Evolutionary conservation across 1,140 invertebrate species (phyloP).

Genomic region (Xylocopa sonorina): DNA sequence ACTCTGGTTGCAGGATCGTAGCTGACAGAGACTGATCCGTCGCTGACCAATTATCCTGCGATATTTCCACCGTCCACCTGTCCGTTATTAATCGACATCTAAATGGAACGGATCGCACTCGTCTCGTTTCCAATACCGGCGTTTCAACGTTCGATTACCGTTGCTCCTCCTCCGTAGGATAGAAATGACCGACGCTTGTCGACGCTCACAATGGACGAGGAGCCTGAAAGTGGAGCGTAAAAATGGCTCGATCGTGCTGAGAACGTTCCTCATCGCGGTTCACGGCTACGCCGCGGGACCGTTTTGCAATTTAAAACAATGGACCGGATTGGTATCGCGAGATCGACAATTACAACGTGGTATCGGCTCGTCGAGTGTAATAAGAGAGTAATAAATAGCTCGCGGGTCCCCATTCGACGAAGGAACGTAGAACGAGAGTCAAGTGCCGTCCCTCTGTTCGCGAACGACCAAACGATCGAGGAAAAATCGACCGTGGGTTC

Average conservation of each 20-base stretch:
- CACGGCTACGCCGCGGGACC: background rate
- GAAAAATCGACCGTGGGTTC: no score
- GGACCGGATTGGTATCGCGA: constrained; percentile 2
- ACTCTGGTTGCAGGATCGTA: no score
- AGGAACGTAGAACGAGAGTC: no score
- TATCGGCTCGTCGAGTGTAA: background rate
- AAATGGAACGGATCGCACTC: no score
- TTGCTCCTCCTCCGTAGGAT: no score
- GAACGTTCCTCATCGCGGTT: constrained; percentile 8
- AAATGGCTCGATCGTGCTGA: constrained; percentile 24
- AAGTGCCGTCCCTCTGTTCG: no score
- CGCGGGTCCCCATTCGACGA: background rate
- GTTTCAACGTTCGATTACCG: background rate
- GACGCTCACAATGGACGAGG: background rate
- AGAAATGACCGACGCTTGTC: background rate
- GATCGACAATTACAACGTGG: constrained; percentile 13
- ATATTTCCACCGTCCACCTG: no score
- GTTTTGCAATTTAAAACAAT: constrained; percentile 40
- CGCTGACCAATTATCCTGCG: no score
- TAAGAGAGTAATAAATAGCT: constrained; percentile 29
- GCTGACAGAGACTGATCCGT: no score
- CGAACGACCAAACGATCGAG: no score
- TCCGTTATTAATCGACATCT: no score
- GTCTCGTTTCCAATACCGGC: no score
- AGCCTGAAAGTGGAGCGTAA: constrained; percentile 27